These are phyloP conservation scores for Nemotelus nigrinus DNA, from an alignment of 2,888 invertebrate species.

Conservation along the genomic window DNA sequence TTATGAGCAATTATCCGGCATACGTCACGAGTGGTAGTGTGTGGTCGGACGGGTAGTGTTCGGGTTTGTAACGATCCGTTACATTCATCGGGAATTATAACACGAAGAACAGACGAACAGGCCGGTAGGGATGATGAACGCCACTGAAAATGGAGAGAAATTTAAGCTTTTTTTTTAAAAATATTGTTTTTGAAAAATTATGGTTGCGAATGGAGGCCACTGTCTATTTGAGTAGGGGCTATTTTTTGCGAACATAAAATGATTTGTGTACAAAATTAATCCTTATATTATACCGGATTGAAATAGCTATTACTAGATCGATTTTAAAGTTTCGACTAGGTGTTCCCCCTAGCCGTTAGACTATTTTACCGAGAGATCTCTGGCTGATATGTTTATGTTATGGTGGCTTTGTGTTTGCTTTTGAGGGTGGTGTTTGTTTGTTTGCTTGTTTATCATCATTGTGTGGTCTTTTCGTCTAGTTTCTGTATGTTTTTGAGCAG, in stretches of 20 bases:
- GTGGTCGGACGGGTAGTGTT: constrained; percentile 91
- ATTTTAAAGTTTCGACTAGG: too few species aligned
- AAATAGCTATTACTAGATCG: too few species aligned
- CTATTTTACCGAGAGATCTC: too few species aligned
- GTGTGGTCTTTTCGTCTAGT: too few species aligned
- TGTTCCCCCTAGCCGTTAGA: too few species aligned
- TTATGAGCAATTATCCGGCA: constrained; percentile 96
- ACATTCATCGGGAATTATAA: constrained; percentile 93
- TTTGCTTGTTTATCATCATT: too few species aligned
- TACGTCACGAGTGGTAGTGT: constrained; percentile 91
- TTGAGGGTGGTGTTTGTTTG: too few species aligned
- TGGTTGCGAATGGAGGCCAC: not conserved
- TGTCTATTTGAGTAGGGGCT: not conserved
- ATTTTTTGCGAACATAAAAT: not conserved
- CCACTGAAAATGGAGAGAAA: constrained; percentile 60
- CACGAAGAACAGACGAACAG: constrained; percentile 82
- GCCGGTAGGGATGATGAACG: constrained; percentile 68
- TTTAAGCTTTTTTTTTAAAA: not conserved
- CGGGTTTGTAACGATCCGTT: constrained; percentile 91
- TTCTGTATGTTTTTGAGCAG: too few species aligned
- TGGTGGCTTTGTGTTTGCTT: too few species aligned
- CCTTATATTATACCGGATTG: too few species aligned
- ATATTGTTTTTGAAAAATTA: not conserved
- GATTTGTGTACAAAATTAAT: too few species aligned
- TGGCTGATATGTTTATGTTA: too few species aligned